These are phyloP conservation scores for Zaprionus gabonicus DNA, from an alignment of 1,140 invertebrate genomes.

Conservation along the genomic window DNA sequence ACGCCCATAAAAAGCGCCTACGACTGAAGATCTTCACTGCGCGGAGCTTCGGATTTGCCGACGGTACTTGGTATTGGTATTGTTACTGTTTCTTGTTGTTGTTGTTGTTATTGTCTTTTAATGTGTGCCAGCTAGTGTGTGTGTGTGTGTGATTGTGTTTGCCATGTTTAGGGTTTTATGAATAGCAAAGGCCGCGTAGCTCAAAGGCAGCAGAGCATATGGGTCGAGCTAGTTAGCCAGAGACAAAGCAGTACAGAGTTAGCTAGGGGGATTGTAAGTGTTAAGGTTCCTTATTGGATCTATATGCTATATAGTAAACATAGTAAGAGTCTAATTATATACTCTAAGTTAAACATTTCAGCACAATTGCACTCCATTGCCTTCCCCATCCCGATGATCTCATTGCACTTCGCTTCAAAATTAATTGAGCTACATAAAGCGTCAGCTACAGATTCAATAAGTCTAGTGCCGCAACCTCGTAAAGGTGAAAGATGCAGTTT, in stretches of 20 bases:
- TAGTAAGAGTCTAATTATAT: not conserved
- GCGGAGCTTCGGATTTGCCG: slow-evolving; percentile 53
- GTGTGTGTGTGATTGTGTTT: slow-evolving; percentile 16
- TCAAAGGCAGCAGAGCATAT: slow-evolving; percentile 32
- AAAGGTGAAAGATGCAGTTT: slow-evolving; percentile 2
- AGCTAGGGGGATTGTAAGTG: not conserved
- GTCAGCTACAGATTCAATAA: too few species aligned
- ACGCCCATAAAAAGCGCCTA: slow-evolving; percentile 74
- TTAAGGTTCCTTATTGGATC: not conserved
- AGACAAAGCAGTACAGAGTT: not conserved
- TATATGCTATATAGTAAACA: too few species aligned
- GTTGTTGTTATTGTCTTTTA: slow-evolving; percentile 38
- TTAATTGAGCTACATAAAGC: not conserved
- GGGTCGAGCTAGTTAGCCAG: slow-evolving; percentile 10
- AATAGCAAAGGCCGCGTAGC: slow-evolving; percentile 40
- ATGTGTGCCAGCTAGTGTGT: slow-evolving; percentile 45
- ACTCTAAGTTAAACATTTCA: not conserved
- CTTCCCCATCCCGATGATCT: not conserved
- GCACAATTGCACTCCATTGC: not conserved
- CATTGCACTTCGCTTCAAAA: not conserved
- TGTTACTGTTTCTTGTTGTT: slow-evolving; percentile 23
- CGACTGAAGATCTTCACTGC: slow-evolving; percentile 50
- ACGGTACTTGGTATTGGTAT: slow-evolving; percentile 53
- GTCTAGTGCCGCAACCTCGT: not conserved
- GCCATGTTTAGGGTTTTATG: slow-evolving; percentile 36